Percentiles rank a stretch among this genome's conserved stretches.
phyloP scores from a whole-genome alignment of 2,113 vertebrate species.

The Hemiscyllium ocellatum region DNA sequence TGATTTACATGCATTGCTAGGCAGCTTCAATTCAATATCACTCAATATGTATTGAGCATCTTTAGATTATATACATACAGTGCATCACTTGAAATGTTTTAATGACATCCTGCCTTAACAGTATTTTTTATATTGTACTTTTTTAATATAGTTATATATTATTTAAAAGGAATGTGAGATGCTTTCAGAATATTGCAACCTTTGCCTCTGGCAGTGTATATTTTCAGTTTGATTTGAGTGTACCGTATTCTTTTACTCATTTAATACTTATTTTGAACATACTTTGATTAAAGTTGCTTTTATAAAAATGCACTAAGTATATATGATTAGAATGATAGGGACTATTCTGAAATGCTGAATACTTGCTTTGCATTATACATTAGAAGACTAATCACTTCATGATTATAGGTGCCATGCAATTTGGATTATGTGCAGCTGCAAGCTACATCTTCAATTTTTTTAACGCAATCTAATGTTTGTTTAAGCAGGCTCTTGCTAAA shows the following conservation, averaged over 20 bases:
- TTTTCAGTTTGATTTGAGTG: slow-evolving; percentile 4
- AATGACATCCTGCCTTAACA: slow-evolving; percentile 6
- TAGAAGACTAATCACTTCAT: slow-evolving; percentile 31
- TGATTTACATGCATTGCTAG: slow-evolving; percentile 6
- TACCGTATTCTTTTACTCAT: slow-evolving; percentile 15
- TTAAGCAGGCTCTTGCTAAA: slow-evolving; percentile 14
- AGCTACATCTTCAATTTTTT: slow-evolving; percentile 18
- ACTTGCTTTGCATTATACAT: slow-evolving; percentile 23
- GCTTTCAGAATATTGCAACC: slow-evolving; percentile 6
- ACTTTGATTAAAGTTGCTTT: slow-evolving; percentile 15
- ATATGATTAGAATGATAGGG: slow-evolving; percentile 14
- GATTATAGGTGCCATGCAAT: slow-evolving; percentile 29
- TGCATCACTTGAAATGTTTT: slow-evolving; percentile 32
- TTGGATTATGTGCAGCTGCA: slow-evolving; percentile 10
- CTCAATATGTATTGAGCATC: neutral
- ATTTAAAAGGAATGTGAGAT: slow-evolving; percentile 29
- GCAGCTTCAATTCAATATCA: neutral
- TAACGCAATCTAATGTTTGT: slow-evolving; percentile 15
- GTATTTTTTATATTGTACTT: slow-evolving; percentile 25
- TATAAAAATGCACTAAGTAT: slow-evolving; percentile 18
- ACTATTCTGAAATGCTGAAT: neutral
- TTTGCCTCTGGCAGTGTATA: slow-evolving; percentile 34
- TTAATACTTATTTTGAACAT: slow-evolving; percentile 15
- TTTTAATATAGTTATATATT: slow-evolving; percentile 36
- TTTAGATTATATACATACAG: slow-evolving; percentile 14